Evolutionary conservation across 2,113 vertebrate genomes (phyloP).

Genomic region (Narcine bancroftii): DNA sequence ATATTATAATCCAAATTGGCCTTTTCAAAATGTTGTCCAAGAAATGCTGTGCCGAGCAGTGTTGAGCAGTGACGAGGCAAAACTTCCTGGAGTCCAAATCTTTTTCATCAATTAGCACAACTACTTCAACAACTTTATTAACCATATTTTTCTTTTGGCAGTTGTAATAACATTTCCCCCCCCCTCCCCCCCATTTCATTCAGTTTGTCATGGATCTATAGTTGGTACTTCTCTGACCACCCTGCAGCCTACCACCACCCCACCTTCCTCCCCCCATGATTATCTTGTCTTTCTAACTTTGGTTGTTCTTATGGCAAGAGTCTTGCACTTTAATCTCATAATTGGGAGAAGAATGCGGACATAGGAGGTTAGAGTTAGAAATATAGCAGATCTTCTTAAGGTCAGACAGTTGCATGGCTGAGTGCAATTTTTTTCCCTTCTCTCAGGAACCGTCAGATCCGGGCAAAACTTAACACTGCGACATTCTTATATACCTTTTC

Average conservation of each 20-base stretch:
- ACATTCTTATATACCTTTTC: background rate
- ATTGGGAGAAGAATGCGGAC: too few relatives aligned
- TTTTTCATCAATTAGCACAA: too few relatives aligned
- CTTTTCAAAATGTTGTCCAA: too few relatives aligned
- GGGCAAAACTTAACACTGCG: background rate
- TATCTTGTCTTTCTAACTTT: background rate
- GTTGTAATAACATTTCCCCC: too few relatives aligned
- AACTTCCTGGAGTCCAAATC: too few relatives aligned
- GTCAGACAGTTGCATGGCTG: background rate
- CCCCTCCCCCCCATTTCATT: too few relatives aligned
- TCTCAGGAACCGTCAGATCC: background rate
- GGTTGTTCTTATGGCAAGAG: background rate
- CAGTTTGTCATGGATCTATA: too few relatives aligned
- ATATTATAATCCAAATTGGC: background rate
- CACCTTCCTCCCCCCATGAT: background rate
- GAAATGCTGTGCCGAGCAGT: too few relatives aligned
- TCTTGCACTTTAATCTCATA: background rate
- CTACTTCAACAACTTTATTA: too few relatives aligned
- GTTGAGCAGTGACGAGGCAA: too few relatives aligned
- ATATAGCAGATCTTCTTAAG: background rate
- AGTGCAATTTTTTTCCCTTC: background rate
- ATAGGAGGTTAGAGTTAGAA: background rate
- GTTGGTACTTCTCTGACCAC: background rate
- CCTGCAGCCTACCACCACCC: too few relatives aligned
- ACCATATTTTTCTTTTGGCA: too few relatives aligned